Evolutionary conservation across 2,113 vertebrate genomes (phyloP).

Genomic region (Neodon shergylaensis): DNA sequence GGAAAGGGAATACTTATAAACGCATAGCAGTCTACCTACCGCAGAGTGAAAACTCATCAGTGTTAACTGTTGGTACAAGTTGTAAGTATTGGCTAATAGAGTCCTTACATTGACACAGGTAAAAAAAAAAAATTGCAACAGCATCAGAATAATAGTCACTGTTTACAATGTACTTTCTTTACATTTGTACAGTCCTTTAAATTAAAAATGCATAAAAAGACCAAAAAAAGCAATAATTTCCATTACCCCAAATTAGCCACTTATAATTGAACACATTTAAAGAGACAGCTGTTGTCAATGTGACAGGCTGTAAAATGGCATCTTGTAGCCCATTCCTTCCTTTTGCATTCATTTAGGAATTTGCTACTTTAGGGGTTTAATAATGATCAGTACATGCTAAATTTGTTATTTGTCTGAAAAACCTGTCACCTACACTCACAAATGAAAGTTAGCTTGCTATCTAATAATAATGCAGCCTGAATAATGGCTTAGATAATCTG

Average conservation of each 20-base stretch:
- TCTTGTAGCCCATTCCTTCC: neutral
- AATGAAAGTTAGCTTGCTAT: neutral
- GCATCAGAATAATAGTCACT: slow-evolving; percentile 13
- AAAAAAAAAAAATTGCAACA: neutral
- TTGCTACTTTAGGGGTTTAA: neutral
- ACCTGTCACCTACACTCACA: neutral
- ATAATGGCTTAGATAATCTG: neutral
- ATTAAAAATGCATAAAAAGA: slow-evolving; percentile 1
- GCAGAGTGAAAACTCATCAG: neutral
- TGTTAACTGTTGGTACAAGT: neutral
- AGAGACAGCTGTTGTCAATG: neutral
- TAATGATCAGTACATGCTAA: neutral
- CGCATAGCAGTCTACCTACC: neutral
- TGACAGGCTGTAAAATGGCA: neutral
- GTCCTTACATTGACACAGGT: neutral
- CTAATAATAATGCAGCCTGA: neutral
- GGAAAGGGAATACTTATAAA: slow-evolving; percentile 11
- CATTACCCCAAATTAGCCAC: neutral
- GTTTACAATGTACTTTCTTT: neutral
- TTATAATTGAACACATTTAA: slow-evolving; percentile 18
- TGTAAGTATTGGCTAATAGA: slow-evolving; percentile 16
- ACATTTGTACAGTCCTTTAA: neutral
- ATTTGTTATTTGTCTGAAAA: neutral
- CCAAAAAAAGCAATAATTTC: slow-evolving; percentile 32
- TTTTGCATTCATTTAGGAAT: neutral